Conservation (phyloP, 2,888 invertebrate species). For the Athalia rosae region DNA sequence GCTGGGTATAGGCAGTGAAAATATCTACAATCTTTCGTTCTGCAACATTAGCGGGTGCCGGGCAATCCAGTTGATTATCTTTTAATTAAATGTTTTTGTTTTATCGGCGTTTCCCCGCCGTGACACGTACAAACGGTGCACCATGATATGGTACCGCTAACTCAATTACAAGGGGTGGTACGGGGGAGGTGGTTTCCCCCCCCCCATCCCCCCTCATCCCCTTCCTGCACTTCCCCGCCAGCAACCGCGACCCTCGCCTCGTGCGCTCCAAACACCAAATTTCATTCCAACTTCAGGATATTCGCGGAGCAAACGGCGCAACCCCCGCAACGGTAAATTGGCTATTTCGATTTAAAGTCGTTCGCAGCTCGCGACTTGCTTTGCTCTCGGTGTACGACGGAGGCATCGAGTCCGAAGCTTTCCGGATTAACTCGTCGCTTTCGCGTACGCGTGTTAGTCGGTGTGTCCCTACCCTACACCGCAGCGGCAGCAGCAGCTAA, state of each 20-base stretch:
- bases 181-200: slow-evolving; percentile 16
- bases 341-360: slow-evolving; percentile 46
- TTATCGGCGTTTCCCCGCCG: slow-evolving; percentile 60
- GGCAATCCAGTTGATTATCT: slow-evolving; percentile 70
- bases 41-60: slow-evolving; percentile 60
- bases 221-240: slow-evolving; percentile 33
- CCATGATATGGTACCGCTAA: slow-evolving; percentile 41
- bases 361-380: slow-evolving; percentile 40
- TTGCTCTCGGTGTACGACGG: slow-evolving; percentile 33
- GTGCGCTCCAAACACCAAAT: slow-evolving; percentile 44
- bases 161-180: slow-evolving; percentile 37
- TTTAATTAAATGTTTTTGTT: slow-evolving; percentile 72
- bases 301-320: slow-evolving; percentile 41
- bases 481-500: no score
- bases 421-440: slow-evolving; percentile 27
- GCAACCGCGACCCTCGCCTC: slow-evolving; percentile 34
- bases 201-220: neutral
- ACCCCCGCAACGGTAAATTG: slow-evolving; percentile 44
- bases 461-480: neutral
- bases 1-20: slow-evolving; percentile 1
- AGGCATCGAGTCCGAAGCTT: neutral
- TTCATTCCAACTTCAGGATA: slow-evolving; percentile 48
- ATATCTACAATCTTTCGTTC: slow-evolving; percentile 37
- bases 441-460: neutral
- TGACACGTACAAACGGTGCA: slow-evolving; percentile 17